Base-by-base conservation (phyloP, 2,888 invertebrate species). In the Ganaspis brasiliensis region DNA sequence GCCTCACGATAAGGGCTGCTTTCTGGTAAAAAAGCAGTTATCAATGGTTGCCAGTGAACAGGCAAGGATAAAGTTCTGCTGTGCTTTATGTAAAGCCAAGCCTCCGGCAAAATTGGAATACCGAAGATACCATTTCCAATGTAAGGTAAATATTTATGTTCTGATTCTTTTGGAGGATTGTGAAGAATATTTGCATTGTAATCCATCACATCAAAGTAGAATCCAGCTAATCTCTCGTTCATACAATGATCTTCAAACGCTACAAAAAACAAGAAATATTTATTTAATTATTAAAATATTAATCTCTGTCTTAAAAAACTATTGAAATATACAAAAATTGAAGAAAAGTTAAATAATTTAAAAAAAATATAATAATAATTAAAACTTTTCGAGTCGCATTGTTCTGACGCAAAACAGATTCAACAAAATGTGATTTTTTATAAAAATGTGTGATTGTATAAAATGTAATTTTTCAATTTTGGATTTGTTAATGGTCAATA, bases 61-160 rank as follows among this genome's bases (percentile, higher is more conserved):
- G 94, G 94, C 57, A 95, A 86, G 6, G 95, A 94, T 83, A 96
- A 91, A 1, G 95, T 94, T 80, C 96, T 92, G 0, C 94, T 94
- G 57, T 92, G 91, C 90, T 95, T 95, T 37, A 96, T 94, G 87
- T 95, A 95, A 24, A 96, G 87, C 82, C 93, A 92, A 4, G 95
- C 93, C 84, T 95, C 94, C 70, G 94, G 93, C 71, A 94, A 92
- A 56, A 96, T 91, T 52, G 94, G 93, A 52, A 96, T 85, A 0
- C 96, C 96, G 79, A 96, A 92, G 77, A 94, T 92, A 0, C 96
- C 96, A 91, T 96, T 96, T 12, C 96, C 96, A 76, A 95, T 93
- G 86, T 95, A 96, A 84, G 96, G 95, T 89, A 96, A 93, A 86
- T 94, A 95, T 81, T 93, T 92, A 57, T 93, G 93, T 83, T 94